Conservation (phyloP, 2,888 invertebrate genomes). For the Amaurobius ferox region DNA sequence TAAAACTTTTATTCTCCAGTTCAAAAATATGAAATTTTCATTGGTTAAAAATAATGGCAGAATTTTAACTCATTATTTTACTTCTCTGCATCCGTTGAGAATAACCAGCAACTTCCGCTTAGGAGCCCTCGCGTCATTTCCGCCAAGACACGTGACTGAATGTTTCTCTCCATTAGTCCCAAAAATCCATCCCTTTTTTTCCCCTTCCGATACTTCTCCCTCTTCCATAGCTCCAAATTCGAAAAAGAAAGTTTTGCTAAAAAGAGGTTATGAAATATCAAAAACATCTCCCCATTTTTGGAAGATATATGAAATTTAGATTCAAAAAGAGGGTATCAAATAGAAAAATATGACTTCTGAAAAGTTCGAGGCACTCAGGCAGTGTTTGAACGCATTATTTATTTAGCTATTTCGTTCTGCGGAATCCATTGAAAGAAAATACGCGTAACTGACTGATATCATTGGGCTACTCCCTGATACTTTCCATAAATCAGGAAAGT, state of each 20-base stretch:
- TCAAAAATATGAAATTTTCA: no score
- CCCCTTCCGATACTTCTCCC: conserved; percentile 11
- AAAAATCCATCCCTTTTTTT: conserved; percentile 32
- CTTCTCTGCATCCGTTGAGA: conserved; percentile 42
- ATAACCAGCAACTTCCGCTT: conserved; percentile 56
- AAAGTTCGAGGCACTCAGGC: conserved; percentile 46
- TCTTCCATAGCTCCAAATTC: conserved; percentile 38
- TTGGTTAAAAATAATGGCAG: conserved; percentile 39
- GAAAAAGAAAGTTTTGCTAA: conserved; percentile 50
- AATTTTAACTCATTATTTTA: not conserved
- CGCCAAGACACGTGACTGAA: conserved; percentile 47
- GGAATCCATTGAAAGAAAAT: conserved; percentile 33
- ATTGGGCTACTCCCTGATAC: not conserved
- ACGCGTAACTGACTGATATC: conserved; percentile 55
- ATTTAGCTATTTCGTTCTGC: conserved; percentile 60
- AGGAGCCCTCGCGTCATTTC: conserved; percentile 46
- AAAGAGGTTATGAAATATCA: conserved; percentile 66
- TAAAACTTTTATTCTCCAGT: no score
- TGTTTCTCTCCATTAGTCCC: conserved; percentile 60
- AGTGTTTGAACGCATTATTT: conserved; percentile 63
- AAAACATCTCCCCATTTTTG: conserved; percentile 31
- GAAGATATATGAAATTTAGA: conserved; percentile 69
- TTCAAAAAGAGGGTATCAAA: conserved; percentile 45
- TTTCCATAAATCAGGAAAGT: not conserved
- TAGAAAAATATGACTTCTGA: conserved; percentile 60